Conservation (phyloP, 1,140 invertebrate species). For the Drosophila paulistorum region DNA sequence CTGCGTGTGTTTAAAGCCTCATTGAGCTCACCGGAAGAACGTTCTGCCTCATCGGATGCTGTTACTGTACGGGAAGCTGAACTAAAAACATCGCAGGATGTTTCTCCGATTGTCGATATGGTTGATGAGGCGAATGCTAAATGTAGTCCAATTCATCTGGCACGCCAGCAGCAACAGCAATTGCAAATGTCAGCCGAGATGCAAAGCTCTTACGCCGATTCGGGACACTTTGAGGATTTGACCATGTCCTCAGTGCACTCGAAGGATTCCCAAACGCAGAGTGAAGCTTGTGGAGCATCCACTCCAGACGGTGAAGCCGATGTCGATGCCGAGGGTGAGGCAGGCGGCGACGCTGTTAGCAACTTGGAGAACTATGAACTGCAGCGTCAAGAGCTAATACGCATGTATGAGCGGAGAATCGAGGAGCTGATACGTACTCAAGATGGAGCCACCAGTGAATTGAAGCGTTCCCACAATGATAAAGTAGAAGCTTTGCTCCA, state of each 20-base stretch:
- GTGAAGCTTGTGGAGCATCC: constrained; percentile 84
- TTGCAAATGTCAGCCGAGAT: constrained; percentile 84
- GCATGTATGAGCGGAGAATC: constrained; percentile 88
- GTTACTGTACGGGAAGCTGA: constrained; percentile 88
- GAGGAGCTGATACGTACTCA: constrained; percentile 89
- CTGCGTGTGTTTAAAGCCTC: constrained; percentile 90
- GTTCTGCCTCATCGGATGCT: constrained; percentile 89
- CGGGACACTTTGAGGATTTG: constrained; percentile 92
- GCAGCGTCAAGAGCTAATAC: constrained; percentile 87
- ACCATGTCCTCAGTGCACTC: constrained; percentile 89
- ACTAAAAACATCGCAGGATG: constrained; percentile 83
- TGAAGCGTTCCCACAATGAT: constrained; percentile 91
- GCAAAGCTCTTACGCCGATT: constrained; percentile 90
- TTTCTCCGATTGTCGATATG: constrained; percentile 83
- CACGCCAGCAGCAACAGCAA: constrained; percentile 57
- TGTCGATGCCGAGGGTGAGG: constrained; percentile 31
- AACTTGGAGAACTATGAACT: constrained; percentile 83
- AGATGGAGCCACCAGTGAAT: constrained; percentile 87
- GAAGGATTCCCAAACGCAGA: constrained; percentile 87
- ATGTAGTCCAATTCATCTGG: constrained; percentile 83
- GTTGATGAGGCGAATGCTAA: constrained; percentile 82
- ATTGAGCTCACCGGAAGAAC: constrained; percentile 88
- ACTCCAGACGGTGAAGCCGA: constrained; percentile 50
- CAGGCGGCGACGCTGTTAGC: constrained; percentile 25
- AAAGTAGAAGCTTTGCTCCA: constrained; percentile 90